Base-by-base conservation (phyloP, 2,113 vertebrate genomes). In the Boleophthalmus pectinirostris region DNA sequence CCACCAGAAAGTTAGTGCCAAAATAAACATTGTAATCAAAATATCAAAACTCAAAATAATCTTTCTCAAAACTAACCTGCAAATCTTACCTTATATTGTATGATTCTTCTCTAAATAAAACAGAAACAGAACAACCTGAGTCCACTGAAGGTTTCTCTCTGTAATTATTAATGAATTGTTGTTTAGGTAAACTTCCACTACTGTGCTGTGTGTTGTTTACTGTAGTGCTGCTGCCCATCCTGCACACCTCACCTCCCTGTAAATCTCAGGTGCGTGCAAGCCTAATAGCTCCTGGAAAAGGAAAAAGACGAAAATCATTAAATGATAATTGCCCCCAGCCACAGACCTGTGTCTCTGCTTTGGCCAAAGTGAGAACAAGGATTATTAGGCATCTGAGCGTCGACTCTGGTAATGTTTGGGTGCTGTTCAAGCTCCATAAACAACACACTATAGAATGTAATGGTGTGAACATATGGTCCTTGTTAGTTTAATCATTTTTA, bases 241-340 rank as follows among this genome's bases (percentile, higher is more conserved):
- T 20, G 73, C 70, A 69, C 64, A 66, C 25, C 0, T 56, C 73
- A 73, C 35, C 78, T 84, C 65, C 70, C 72, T 70, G 71, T 84
- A 74, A 81, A 86, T 75, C 76, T 83, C 78, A 92, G 87, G 93
- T 91, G 91, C 87, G 82, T 93, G 90, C 89, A 78, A 92, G 86
- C 73, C 73, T 89, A 89, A 84, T 80, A 66, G 85, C 75, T 86
- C 77, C 86, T 93, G 89, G 90, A 91, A 90, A 78, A 84, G 75
- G 80, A 85, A 86, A 86, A 92, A 88, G 84, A 81, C 86, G 87
- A 93, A 90, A 92, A 92, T 90, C 85, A 84, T 91, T 89, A 91
- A 91, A 85, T 82, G 79, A 90, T 92, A 91, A 91, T 92, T 88
- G 84, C 87, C 79, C 75, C 85, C 73, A 70, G 81, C 84, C 81